These are phyloP conservation scores for Cyrtorhinus lividipennis DNA, from an alignment of 1,140 invertebrate genomes.

Conservation along the genomic window DNA sequence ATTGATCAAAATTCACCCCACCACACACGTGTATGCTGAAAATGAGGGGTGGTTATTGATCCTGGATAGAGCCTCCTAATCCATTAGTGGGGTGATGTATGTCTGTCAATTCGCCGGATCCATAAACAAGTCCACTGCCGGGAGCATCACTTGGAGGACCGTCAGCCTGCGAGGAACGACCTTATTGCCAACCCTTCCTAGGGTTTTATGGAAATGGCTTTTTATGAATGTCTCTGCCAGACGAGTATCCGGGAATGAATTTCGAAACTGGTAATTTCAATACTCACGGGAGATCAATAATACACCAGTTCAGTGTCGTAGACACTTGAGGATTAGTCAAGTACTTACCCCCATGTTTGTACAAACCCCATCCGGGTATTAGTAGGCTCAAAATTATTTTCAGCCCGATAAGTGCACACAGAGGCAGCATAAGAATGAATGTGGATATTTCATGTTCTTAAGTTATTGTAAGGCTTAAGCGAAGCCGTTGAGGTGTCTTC, in stretches of 20 bases:
- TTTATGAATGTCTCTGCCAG: neutral
- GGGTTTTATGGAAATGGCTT: neutral
- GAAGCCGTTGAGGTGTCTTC: neutral
- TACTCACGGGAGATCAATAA: too few relatives aligned
- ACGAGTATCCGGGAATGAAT: neutral
- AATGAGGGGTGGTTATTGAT: slow-evolving; percentile 5
- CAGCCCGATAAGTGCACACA: too few relatives aligned
- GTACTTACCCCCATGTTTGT: too few relatives aligned
- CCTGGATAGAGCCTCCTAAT: neutral
- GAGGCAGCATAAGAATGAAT: too few relatives aligned
- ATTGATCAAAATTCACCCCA: too few relatives aligned
- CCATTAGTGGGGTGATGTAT: slow-evolving; percentile 5
- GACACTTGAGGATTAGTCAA: too few relatives aligned
- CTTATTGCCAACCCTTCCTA: neutral
- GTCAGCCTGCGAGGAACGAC: neutral
- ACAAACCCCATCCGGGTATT: too few relatives aligned
- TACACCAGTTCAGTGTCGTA: too few relatives aligned
- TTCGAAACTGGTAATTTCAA: too few relatives aligned
- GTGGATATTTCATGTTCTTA: too few relatives aligned
- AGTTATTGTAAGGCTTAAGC: neutral
- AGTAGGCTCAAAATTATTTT: too few relatives aligned
- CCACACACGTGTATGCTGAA: neutral
- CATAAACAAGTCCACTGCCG: neutral
- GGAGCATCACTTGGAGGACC: too few relatives aligned
- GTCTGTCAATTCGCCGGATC: neutral